These are phyloP conservation scores for Ctenomys sociabilis DNA, from an alignment of 2,113 vertebrate species.

Conservation along the genomic window DNA sequence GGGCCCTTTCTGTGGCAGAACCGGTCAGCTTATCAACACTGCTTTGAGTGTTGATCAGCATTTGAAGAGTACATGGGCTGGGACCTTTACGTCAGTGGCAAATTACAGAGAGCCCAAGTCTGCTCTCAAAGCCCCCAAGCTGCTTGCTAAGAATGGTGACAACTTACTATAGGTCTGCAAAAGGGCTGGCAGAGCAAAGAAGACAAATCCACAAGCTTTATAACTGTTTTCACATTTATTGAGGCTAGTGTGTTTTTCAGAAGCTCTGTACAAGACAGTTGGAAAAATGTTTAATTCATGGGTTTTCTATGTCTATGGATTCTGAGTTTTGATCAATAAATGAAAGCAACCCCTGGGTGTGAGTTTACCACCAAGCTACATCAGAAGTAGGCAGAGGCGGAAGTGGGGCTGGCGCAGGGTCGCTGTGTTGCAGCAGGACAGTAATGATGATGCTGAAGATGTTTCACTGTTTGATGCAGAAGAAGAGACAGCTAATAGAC, in stretches of 20 bases:
- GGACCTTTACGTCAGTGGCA: conserved; percentile 98
- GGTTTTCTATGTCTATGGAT: conserved; percentile 99
- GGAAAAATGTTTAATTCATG: conserved; percentile 98
- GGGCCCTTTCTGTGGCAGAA: conserved; percentile 91
- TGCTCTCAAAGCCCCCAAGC: conserved; percentile 86
- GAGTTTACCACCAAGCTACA: conserved; percentile 99
- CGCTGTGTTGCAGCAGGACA: no score
- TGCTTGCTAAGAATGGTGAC: conserved; percentile 90
- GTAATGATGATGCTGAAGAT: no score
- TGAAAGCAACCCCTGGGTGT: conserved; percentile 99
- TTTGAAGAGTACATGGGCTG: conserved; percentile 98
- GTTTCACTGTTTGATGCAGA: no score
- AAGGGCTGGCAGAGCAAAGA: conserved; percentile 75
- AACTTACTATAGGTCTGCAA: conserved; percentile 98
- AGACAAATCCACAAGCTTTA: background rate
- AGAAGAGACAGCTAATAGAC: no score
- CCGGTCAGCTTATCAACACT: conserved; percentile 98
- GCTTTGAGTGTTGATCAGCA: conserved; percentile 98
- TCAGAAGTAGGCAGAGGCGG: conserved; percentile 99
- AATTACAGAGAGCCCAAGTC: conserved; percentile 99
- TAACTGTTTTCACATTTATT: background rate
- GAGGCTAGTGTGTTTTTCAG: conserved; percentile 97
- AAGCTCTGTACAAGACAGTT: conserved; percentile 99
- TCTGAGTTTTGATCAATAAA: conserved; percentile 99
- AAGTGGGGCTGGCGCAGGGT: no score